These are phyloP conservation scores for Phylloscopus whistleri DNA, from an alignment of 2,113 vertebrate species.

Conservation along the genomic window DNA sequence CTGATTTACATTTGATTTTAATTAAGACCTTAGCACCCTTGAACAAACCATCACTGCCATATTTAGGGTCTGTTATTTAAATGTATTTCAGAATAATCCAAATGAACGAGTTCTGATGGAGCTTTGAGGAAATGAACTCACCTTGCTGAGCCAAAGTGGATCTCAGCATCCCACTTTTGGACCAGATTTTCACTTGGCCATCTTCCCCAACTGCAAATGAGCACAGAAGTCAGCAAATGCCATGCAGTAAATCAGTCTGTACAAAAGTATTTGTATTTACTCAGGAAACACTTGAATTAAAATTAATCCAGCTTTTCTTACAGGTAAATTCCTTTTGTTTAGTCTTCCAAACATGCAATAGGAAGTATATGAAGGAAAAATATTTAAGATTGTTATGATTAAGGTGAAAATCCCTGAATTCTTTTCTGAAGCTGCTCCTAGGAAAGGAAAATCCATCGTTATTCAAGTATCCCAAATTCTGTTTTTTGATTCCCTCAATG, in stretches of 20 bases:
- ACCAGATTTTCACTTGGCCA: conserved; percentile 98
- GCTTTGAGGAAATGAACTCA: conserved; percentile 47
- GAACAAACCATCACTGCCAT: neutral
- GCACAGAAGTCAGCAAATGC: neutral
- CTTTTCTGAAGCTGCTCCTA: neutral
- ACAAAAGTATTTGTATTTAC: neutral
- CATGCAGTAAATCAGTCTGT: neutral
- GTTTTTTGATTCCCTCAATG: neutral
- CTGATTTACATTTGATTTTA: neutral
- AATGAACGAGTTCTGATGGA: neutral
- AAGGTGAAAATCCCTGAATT: neutral
- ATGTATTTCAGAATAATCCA: neutral
- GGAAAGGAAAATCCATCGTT: neutral
- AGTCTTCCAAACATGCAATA: neutral
- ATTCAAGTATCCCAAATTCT: neutral
- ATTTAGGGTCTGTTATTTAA: neutral
- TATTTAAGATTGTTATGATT: neutral
- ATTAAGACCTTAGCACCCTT: neutral
- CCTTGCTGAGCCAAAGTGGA: conserved; percentile 94
- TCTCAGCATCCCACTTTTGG: conserved; percentile 95
- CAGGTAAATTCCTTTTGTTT: neutral
- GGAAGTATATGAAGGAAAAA: neutral
- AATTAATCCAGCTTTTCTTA: neutral
- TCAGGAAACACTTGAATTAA: neutral
- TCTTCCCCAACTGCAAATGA: conserved; percentile 89